Evolutionary conservation across 2,797 vertebrate species (phyloP), one percentile per base, ranked within the genome.

Genomic region (Pangasius djambal): DNA sequence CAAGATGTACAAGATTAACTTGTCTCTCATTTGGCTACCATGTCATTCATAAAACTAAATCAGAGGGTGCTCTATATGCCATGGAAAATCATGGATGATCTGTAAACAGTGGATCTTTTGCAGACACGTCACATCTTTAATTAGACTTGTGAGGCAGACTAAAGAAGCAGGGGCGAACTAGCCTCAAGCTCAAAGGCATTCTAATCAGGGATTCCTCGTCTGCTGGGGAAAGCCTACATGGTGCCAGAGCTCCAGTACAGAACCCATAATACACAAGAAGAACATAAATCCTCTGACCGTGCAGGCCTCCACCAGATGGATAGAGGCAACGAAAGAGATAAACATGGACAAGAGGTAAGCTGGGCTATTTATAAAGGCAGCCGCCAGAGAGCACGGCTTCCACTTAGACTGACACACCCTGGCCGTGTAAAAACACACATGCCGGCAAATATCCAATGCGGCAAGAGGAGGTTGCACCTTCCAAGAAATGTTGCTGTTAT

Each of bases 301-400:
- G 61, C 70, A 78, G 22, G 48, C 83, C 67, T 81, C 50, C 63
- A 61, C 88, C 88, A 86, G 83, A 89, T 86, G 84, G 59, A 75
- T 48, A 50, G 57, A 78, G 82, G 44, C 78, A 87, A 40, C 28
- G 70, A 87, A 65, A 50, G 69, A 87, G 69, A 85, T 37, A 83
- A 83, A 88, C 82, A 88, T 70, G 75, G 87, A 85, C 77, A 75
- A 88, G 79, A 85, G 90, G 87, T 86, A 86, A 88, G 78, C 86
- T 40, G 70, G n/a, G 67, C 52, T 91, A 90, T 91, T 90, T 91
- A 92, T 87, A 89, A 88, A 88, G 82, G 84, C 88, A 81, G 84
- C 81, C 83, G 81, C 81, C 72, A 91, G 81, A 91, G 84, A 88
- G 78, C 83, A 89, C 86, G 87, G 81, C 87, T 91, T 90, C 88